These are phyloP conservation scores for Drosophila santomea DNA, from an alignment of 1,140 invertebrate species.

Conservation along the genomic window DNA sequence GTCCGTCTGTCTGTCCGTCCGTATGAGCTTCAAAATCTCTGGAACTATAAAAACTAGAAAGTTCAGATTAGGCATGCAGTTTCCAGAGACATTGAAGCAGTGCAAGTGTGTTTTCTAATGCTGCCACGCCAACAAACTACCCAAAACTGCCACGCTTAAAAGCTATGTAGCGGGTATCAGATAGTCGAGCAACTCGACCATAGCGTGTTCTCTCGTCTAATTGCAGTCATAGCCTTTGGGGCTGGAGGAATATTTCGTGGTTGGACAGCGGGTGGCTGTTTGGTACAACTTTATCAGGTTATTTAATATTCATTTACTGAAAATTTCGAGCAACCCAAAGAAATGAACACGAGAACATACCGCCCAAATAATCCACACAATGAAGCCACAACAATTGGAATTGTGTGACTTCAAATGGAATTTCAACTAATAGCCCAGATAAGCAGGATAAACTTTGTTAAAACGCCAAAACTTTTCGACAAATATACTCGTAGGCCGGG, in stretches of 20 bases:
- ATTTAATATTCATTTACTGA: constrained; percentile 49
- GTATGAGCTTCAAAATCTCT: too few species aligned
- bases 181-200: too few species aligned
- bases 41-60: too few species aligned
- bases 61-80: too few species aligned
- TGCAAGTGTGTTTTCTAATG: too few species aligned
- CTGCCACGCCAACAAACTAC: too few species aligned
- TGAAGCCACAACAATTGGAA: constrained; percentile 12
- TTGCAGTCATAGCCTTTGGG: constrained; percentile 27
- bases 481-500: not conserved
- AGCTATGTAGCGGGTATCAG: too few species aligned
- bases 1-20: too few species aligned
- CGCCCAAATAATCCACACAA: constrained; percentile 4
- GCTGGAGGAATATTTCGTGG: not conserved
- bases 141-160: too few species aligned
- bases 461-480: constrained; percentile 10
- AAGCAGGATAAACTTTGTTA: constrained; percentile 24
- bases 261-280: not conserved
- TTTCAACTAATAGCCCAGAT: constrained; percentile 31
- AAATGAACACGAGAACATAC: constrained; percentile 10
- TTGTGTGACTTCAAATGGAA: constrained; percentile 19
- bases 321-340: constrained; percentile 9
- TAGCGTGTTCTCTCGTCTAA: constrained; percentile 8
- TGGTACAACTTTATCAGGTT: constrained; percentile 40
- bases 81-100: too few species aligned